These are phyloP conservation scores for Cepaea hortensis DNA, from an alignment of 2,888 invertebrate species.

Conservation along the genomic window DNA sequence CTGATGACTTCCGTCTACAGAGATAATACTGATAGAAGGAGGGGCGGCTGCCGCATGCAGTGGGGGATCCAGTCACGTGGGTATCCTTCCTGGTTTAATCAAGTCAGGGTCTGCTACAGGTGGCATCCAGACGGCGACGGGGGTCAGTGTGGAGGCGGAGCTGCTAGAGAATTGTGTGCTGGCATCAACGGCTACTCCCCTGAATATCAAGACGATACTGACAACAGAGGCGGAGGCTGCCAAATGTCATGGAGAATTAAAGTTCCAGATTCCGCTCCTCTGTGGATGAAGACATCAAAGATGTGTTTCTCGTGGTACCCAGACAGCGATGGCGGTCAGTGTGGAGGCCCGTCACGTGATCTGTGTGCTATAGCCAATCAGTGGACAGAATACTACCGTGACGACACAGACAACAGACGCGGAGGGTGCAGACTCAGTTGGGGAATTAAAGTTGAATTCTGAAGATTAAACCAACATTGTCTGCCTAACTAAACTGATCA, in stretches of 20 bases:
- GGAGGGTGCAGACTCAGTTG: constrained; percentile 53
- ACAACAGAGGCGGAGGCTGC: constrained; percentile 50
- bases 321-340: constrained; percentile 53
- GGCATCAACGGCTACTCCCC: constrained; percentile 43
- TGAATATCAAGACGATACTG: constrained; percentile 52
- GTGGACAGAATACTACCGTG: constrained; percentile 53
- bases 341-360: constrained; percentile 28
- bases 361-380: constrained; percentile 52
- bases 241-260: constrained; percentile 51
- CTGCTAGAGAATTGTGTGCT: constrained; percentile 39
- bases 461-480: too few species aligned
- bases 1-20: constrained; percentile 46
- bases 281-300: constrained; percentile 49
- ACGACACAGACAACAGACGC: constrained; percentile 51
- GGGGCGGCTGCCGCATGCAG: constrained; percentile 51
- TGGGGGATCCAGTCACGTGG: constrained; percentile 45
- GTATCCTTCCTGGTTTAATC: constrained; percentile 47
- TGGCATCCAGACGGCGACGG: constrained; percentile 52
- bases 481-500: too few species aligned
- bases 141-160: constrained; percentile 52
- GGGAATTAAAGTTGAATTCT: constrained; percentile 41
- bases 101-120: constrained; percentile 44
- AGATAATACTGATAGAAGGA: constrained; percentile 50
- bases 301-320: constrained; percentile 54
- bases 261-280: constrained; percentile 43